A percentile compares a stretch with the other conserved stretches of the same genome.
phyloP scores from a whole-genome alignment of 1,140 invertebrate genomes.

The Plodia interpunctella region DNA sequence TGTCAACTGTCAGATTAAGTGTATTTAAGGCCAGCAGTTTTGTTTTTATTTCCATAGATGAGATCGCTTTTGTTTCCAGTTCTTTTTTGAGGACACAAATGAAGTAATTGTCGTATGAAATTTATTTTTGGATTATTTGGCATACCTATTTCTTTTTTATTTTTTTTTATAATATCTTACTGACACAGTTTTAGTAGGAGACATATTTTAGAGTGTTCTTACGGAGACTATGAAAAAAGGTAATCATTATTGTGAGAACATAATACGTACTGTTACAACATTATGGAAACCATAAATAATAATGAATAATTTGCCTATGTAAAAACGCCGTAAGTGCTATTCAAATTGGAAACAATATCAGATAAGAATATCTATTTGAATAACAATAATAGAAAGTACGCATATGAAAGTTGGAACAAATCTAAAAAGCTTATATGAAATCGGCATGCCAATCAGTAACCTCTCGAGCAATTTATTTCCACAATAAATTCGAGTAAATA shows the following conservation, averaged over 20 bases:
- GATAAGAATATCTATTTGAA: conserved; percentile 2
- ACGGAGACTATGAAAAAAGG: too few relatives aligned
- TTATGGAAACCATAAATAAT: not conserved
- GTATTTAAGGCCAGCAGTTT: not conserved
- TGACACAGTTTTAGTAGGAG: too few relatives aligned
- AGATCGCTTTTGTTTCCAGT: not conserved
- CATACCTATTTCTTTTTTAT: too few relatives aligned
- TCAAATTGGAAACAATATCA: conserved; percentile 1
- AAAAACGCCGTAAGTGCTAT: not conserved
- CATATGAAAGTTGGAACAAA: not conserved
- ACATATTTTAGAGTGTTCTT: not conserved
- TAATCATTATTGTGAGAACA: not conserved
- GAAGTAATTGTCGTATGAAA: too few relatives aligned
- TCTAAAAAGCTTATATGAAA: conserved; percentile 1
- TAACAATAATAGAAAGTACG: conserved; percentile 4
- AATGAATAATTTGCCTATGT: not conserved
- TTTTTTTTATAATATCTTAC: too few relatives aligned
- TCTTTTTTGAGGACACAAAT: not conserved
- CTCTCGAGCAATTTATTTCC: not conserved
- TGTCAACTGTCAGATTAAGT: conserved; percentile 4
- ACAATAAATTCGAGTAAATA: not conserved
- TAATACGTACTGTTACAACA: not conserved
- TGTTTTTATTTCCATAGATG: too few relatives aligned
- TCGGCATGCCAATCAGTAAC: not conserved
- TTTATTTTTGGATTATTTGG: too few relatives aligned